Base-by-base conservation (phyloP, 92 coral and sea anemone species). In the Anthopleura xanthogrammica region DNA sequence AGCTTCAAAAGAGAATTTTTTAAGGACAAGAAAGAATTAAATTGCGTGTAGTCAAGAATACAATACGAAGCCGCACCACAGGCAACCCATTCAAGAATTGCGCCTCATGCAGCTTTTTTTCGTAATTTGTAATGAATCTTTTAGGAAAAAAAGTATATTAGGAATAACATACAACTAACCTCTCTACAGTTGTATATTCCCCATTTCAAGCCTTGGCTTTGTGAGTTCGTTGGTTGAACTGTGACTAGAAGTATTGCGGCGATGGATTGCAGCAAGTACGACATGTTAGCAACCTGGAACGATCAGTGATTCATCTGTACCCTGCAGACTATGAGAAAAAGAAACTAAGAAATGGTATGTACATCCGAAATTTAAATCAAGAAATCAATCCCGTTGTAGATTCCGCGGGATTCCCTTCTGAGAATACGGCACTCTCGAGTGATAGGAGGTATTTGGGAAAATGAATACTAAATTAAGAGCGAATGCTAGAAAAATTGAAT, bases 171-270 rank as follows among this genome's bases (percentile, higher is more conserved):
- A 10, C 17, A 23, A 68, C 42, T 36, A 11, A 68, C 74, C 74
- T 68, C 42, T 68, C 74, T 68, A 68, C 74, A 68, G 74, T 68
- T 68, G 5, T 68, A 36, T 24, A 68, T 68, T 29, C 74, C 74
- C 74, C 74, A 68, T 12, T 22, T 68, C 3, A 68, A 23, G 16
- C 43, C 42, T 68, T 29, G 74, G 29, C 40, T 68, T 68, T 68
- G 74, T 68, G 74, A 7, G 3, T 12, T 23, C 16, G 43, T 68
- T 68, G 43, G 16, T 36, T 68, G 74, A 23, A 13, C 14, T 11
- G 13, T 29, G 41, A 68, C 24, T 20, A 62, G 40, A 29, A 68
- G 42, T 29, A 29, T 1, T 2, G 41, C 7, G 4, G 74, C 74
- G 74, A 24, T 68, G 74, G 42, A 36, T 29, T 19, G 40, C 74